Evolutionary conservation across 2,797 vertebrate species (phyloP).

Genomic region (Rachycentron canadum): DNA sequence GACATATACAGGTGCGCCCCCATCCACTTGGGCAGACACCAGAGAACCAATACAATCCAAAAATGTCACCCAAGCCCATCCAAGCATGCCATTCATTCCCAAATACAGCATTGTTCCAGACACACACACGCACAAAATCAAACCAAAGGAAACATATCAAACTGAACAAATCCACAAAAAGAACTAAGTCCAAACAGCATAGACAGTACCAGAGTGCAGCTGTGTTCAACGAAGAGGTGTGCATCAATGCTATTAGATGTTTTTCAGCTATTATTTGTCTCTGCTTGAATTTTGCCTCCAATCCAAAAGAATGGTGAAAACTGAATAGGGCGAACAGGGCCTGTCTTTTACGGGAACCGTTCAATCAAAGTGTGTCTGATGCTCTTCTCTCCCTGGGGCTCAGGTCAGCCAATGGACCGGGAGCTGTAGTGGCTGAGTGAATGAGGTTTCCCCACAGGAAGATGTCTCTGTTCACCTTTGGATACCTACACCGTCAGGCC

Average conservation of each 20-base stretch:
- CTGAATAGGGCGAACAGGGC: constrained; percentile 36
- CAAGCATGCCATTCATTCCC: constrained; percentile 84
- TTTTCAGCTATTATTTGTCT: constrained; percentile 69
- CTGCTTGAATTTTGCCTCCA: constrained; percentile 58
- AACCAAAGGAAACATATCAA: constrained; percentile 71
- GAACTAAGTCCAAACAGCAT: constrained; percentile 75
- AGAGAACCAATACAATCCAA: constrained; percentile 77
- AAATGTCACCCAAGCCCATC: constrained; percentile 84
- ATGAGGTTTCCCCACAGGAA: constrained; percentile 79
- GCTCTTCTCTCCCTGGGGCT: constrained; percentile 75
- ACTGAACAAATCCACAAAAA: constrained; percentile 77
- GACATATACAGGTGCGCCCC: constrained; percentile 78
- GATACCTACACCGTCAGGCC: constrained; percentile 36
- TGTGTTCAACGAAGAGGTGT: constrained; percentile 75
- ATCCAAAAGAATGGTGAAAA: constrained; percentile 53
- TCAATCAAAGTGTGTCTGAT: constrained; percentile 59
- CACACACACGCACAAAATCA: constrained; percentile 72
- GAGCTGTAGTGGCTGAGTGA: constrained; percentile 80
- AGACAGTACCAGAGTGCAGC: constrained; percentile 79
- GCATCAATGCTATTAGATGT: constrained; percentile 81
- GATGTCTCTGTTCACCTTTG: constrained; percentile 73
- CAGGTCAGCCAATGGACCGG: constrained; percentile 77
- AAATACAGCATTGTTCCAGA: constrained; percentile 78
- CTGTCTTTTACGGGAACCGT: constrained; percentile 33
- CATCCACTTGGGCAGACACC: constrained; percentile 79